These are phyloP conservation scores for Anguilla megastoma DNA, from an alignment of 2,797 vertebrate species.

Conservation along the genomic window DNA sequence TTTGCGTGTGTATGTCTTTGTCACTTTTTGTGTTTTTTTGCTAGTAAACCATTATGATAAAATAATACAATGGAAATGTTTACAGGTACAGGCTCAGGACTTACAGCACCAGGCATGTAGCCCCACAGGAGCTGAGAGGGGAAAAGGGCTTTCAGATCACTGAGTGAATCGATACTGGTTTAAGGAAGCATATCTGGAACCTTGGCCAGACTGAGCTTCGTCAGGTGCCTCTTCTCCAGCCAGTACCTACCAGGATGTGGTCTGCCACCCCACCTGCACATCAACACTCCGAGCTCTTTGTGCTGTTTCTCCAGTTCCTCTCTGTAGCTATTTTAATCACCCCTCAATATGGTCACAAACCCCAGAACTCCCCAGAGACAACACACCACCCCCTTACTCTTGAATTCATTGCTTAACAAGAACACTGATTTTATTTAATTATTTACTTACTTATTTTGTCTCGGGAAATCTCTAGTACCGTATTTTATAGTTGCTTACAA, in stretches of 20 bases:
- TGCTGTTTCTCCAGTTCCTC: conserved; percentile 70
- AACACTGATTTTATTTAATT: conserved; percentile 30
- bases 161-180: conserved; percentile 69
- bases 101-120: background rate
- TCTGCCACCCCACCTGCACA: conserved; percentile 70
- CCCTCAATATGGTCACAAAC: conserved; percentile 51
- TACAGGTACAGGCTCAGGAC: background rate
- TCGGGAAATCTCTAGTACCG: background rate
- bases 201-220: conserved; percentile 48
- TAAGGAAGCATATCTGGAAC: conserved; percentile 71
- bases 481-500: background rate
- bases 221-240: conserved; percentile 53
- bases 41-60: background rate
- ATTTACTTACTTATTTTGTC: background rate
- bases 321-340: conserved; percentile 67
- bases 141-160: background rate
- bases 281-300: conserved; percentile 53
- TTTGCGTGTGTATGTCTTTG: background rate
- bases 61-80: background rate
- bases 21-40: background rate
- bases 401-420: conserved; percentile 52
- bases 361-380: conserved; percentile 61
- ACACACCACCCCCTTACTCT: conserved; percentile 38
- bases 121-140: background rate
- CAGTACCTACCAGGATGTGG: conserved; percentile 64